Percentiles rank a stretch among this genome's conserved stretches.
Evolutionary conservation across 2,888 invertebrate species (phyloP).

Genomic region (Seira ritae): DNA sequence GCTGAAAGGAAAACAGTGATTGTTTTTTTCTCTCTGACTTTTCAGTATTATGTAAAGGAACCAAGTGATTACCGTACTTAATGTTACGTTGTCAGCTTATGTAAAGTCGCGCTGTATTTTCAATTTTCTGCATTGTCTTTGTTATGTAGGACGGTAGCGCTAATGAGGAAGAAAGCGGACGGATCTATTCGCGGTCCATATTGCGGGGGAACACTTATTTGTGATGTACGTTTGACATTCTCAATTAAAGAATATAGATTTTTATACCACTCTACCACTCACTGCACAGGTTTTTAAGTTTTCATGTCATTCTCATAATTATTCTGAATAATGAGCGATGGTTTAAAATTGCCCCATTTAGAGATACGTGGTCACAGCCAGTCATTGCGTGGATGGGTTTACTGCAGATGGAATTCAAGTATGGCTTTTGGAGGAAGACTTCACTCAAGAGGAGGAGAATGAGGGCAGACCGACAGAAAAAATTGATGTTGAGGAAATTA

Average conservation of each 20-base stretch:
- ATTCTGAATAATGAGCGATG: background rate
- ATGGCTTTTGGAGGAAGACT: constrained; percentile 60
- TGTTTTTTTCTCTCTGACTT: background rate
- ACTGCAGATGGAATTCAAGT: constrained; percentile 56
- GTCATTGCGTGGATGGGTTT: constrained; percentile 57
- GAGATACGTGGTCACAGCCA: constrained; percentile 35
- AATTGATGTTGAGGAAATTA: constrained; percentile 51
- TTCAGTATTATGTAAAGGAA: background rate
- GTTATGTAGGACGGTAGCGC: constrained; percentile 39
- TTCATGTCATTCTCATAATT: background rate
- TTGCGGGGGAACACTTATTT: constrained; percentile 48
- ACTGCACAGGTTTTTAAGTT: background rate
- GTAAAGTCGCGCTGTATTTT: background rate
- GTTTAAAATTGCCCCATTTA: background rate
- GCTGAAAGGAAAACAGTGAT: constrained; percentile 8
- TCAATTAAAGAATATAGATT: background rate
- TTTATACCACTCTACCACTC: background rate
- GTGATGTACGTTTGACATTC: constrained; percentile 30
- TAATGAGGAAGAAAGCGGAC: constrained; percentile 42
- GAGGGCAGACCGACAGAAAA: constrained; percentile 29
- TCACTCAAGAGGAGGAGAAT: constrained; percentile 44
- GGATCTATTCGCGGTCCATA: constrained; percentile 43
- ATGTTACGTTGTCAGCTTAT: background rate
- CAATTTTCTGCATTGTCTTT: background rate
- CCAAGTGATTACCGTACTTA: background rate